Base-by-base conservation (phyloP, 2,113 vertebrate species). In the Chamaetylas fuelleborni region DNA sequence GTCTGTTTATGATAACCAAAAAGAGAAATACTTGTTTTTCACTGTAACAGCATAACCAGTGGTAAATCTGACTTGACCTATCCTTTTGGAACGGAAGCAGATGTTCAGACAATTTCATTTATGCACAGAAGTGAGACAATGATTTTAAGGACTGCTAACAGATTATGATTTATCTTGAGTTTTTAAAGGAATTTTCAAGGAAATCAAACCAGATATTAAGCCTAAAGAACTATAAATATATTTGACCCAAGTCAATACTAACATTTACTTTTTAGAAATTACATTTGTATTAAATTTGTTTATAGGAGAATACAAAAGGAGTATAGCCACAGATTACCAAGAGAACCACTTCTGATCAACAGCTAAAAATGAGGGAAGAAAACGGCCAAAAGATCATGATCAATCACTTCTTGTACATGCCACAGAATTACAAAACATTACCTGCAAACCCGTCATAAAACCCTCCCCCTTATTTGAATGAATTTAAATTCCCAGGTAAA, bases 401-500 rank as follows among this genome's bases (percentile, higher is more conserved):
- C 56, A 84, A 79, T 15, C 33, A 31, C 54, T 79, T 72, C 54
- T 82, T 4, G 3, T 47, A 92, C 38, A 29, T 72, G 81, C 70
- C 84, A 86, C 26, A 70, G 62, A 91, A 83, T 31, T 20, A 83
- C 33, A 88, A 74, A 89, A 91, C 70, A 36, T 9, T 51, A 42
- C 33, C 80, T 81, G n/a, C n/a, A 81, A 16, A 60, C n/a, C 31
- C 51, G 60, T 19, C 86, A 78, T 36, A 93, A 73, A 64, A 2
- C 67, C 78, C 74, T 62, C 69, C 74, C 81, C 81, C 3, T 54
- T 38, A 45, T 67, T 6, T 78, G 40, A 88, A 67, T 78, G 31
- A 66, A n/a, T 93, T 90, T 83, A 67, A 91, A 93, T 91, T 93
- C 92, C 65, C 94, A 96, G 25, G 88, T 92, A 87, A 97, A 97